phyloP scores from a whole-genome alignment of 2,797 vertebrate genomes.

The Pangasius mekongensis region DNA sequence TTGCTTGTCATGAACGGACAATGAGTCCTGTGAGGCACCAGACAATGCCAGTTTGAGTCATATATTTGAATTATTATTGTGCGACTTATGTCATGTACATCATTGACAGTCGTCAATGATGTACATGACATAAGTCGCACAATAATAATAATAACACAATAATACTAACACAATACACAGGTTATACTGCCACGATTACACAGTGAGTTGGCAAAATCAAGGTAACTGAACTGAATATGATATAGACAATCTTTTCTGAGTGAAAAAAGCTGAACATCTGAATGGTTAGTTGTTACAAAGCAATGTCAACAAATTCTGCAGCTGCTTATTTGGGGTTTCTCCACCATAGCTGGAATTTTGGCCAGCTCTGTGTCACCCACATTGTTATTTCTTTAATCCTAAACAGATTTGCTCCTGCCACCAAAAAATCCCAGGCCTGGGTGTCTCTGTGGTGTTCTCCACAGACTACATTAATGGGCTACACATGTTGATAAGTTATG shows the following conservation, averaged over 20 bases:
- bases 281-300: constrained; percentile 32
- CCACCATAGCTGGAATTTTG: constrained; percentile 64
- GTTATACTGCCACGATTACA: not conserved
- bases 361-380: constrained; percentile 74
- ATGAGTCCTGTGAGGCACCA: constrained; percentile 49
- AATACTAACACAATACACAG: not conserved
- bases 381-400: constrained; percentile 80
- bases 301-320: constrained; percentile 60
- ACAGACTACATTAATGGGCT: constrained; percentile 78
- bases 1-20: constrained; percentile 61
- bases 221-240: not conserved
- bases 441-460: constrained; percentile 73
- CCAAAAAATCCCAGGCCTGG: constrained; percentile 76
- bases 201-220: constrained; percentile 8
- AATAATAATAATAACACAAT: too few species aligned
- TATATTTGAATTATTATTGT: constrained; percentile 44
- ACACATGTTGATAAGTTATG: constrained; percentile 80
- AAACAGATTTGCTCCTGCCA: constrained; percentile 81
- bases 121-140: too few species aligned
- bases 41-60: constrained; percentile 46
- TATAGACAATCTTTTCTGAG: not conserved
- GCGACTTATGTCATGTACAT: constrained; percentile 18
- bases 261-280: constrained; percentile 2
- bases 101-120: not conserved
- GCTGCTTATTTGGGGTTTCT: constrained; percentile 60